Conservation (phyloP, 2,113 vertebrate genomes). For the Onychostruthus taczanowskii region DNA sequence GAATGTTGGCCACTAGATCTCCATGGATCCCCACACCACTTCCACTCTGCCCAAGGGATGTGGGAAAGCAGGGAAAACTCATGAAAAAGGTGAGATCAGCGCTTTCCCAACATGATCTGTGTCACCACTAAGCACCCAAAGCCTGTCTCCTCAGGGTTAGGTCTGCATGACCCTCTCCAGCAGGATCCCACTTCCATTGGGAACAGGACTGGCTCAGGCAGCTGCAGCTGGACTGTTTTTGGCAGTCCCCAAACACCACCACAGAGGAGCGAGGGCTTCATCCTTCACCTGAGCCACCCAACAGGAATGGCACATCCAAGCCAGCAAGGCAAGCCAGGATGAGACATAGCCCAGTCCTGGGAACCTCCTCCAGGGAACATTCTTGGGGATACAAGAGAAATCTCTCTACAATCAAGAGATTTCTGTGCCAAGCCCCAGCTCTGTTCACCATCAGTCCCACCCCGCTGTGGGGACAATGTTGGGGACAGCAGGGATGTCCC, state of each 20-base stretch:
- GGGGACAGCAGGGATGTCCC: background rate
- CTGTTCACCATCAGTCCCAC: background rate
- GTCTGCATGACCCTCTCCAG: background rate
- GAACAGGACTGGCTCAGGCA: conserved; percentile 41
- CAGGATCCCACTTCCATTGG: conserved; percentile 16
- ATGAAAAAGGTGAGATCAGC: background rate
- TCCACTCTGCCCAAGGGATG: background rate
- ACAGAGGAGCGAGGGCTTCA: background rate
- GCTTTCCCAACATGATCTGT: background rate
- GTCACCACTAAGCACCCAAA: background rate
- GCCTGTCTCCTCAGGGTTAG: background rate
- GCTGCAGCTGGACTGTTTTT: conserved; percentile 29
- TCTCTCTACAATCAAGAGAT: background rate
- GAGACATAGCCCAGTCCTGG: background rate
- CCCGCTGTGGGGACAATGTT: rapidly evolving
- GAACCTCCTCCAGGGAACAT: background rate
- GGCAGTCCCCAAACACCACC: conserved; percentile 9
- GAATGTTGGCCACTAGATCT: background rate
- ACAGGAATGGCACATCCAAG: rapidly evolving
- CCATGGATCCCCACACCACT: background rate
- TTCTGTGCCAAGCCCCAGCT: background rate
- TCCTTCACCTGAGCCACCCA: background rate
- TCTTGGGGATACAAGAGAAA: background rate
- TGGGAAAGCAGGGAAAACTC: background rate
- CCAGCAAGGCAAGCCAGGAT: background rate